Conservation (phyloP, 2,113 vertebrate genomes). For the Cyanistes caeruleus region DNA sequence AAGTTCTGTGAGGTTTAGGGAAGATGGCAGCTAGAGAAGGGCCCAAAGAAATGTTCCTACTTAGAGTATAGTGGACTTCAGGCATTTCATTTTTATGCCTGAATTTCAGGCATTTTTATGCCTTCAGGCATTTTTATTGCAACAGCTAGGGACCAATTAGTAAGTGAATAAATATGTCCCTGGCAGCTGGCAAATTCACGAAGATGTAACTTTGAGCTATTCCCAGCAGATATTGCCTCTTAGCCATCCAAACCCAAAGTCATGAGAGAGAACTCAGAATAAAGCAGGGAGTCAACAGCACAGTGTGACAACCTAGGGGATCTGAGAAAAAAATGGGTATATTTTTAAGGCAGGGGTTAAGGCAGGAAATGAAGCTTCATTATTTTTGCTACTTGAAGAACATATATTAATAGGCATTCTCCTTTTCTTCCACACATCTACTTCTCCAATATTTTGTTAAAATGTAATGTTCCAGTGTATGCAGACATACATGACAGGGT, state of each 20-base stretch:
- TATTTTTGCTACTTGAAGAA: not conserved
- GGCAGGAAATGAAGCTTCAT: not conserved
- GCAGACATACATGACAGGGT: not conserved
- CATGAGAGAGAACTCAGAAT: not conserved
- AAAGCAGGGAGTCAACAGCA: not conserved
- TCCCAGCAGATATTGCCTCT: not conserved
- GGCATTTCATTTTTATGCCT: not conserved
- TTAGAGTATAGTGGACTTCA: not conserved
- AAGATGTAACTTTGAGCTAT: not conserved
- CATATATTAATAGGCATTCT: not conserved
- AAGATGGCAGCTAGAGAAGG: not conserved
- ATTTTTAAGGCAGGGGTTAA: not conserved
- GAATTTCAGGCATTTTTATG: not conserved
- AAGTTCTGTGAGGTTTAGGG: not conserved
- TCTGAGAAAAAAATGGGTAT: not conserved
- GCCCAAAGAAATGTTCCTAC: not conserved
- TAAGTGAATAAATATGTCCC: not conserved
- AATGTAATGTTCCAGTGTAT: not conserved
- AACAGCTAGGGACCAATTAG: constrained; percentile 18
- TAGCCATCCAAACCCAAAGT: not conserved
- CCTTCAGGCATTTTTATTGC: constrained; percentile 4
- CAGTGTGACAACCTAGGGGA: not conserved
- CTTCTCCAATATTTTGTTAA: not conserved
- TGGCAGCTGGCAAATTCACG: not conserved
- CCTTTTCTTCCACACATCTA: not conserved